Conservation (phyloP, 2,113 vertebrate genomes). For the Gulo gulo region DNA sequence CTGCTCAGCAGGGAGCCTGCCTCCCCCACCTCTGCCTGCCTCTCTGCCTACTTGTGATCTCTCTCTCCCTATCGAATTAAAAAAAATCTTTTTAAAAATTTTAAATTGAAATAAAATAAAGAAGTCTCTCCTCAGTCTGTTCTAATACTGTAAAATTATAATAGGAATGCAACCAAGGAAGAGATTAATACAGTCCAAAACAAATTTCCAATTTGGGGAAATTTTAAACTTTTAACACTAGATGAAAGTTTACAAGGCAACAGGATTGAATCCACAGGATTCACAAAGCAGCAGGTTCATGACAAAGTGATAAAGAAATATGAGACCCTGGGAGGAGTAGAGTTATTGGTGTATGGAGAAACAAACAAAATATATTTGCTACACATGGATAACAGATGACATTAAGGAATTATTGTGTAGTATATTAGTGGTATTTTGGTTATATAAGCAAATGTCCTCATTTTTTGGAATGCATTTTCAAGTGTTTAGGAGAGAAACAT, state of each 20-base stretch:
- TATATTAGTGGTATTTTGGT: not conserved
- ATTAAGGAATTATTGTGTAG: not conserved
- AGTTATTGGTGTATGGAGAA: not conserved
- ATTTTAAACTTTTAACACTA: not conserved
- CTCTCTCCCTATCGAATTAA: too few species aligned
- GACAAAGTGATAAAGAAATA: not conserved
- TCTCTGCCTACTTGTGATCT: too few species aligned
- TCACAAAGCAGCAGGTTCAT: not conserved
- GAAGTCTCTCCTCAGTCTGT: not conserved
- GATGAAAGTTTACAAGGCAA: not conserved
- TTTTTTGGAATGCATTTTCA: not conserved
- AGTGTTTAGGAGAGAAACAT: not conserved
- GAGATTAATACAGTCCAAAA: not conserved
- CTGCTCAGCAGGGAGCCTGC: too few species aligned
- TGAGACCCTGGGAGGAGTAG: not conserved
- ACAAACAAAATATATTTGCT: not conserved
- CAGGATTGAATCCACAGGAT: not conserved
- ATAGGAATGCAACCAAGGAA: not conserved
- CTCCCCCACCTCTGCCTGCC: too few species aligned
- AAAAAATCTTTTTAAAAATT: too few species aligned
- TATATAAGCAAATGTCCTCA: slow-evolving; percentile 10
- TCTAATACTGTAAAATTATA: not conserved
- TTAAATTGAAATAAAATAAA: not conserved
- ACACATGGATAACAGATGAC: not conserved
- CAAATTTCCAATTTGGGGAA: not conserved